Evolutionary conservation across 2,113 vertebrate species (phyloP).

Genomic region (Falco punctatus): DNA sequence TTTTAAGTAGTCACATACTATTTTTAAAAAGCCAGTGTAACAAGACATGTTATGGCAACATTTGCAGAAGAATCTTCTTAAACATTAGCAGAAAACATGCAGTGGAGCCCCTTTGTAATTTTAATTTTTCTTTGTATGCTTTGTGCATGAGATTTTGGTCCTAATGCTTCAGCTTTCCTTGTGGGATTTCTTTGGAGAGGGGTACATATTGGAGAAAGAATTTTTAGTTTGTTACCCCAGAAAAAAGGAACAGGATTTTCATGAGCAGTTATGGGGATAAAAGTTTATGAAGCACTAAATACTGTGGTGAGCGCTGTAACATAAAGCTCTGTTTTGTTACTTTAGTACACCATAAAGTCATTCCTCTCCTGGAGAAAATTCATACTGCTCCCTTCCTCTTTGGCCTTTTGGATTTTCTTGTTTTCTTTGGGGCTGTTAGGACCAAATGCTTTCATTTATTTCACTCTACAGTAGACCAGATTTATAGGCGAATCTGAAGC

Average conservation of each 20-base stretch:
- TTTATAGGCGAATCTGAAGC: not conserved
- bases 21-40: not conserved
- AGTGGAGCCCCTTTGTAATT: not conserved
- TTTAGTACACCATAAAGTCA: not conserved
- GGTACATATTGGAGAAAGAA: not conserved
- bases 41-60: not conserved
- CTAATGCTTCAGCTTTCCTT: not conserved
- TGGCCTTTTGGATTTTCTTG: slow-evolving; percentile 21
- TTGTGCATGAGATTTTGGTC: not conserved
- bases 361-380: not conserved
- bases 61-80: not conserved
- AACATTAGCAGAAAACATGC: not conserved
- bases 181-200: not conserved
- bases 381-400: slow-evolving; percentile 1
- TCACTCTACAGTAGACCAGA: not conserved
- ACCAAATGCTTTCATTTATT: slow-evolving; percentile 47
- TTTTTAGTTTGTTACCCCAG: not conserved
- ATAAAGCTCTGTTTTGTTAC: not conserved
- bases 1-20: not conserved
- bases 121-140: not conserved
- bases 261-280: not conserved
- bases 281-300: slow-evolving; percentile 20
- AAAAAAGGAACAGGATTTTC: not conserved
- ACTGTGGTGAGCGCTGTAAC: not conserved
- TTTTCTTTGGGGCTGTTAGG: slow-evolving; percentile 33